A percentile compares a stretch with the other conserved stretches of the same genome.
Conservation (phyloP, 2,113 vertebrate species). For the Hyla sarda region DNA sequence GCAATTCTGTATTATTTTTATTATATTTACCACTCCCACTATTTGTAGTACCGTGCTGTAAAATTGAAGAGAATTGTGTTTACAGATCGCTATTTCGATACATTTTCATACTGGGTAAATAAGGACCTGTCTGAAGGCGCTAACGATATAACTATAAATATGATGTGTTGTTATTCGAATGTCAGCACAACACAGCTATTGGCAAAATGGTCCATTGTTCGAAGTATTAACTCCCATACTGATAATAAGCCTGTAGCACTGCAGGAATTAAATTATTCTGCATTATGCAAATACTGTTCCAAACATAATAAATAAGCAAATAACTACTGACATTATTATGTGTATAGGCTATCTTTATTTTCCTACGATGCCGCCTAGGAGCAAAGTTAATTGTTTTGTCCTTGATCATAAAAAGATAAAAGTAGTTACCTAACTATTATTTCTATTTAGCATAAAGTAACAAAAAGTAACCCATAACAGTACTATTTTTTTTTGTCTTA, state of each 20-base stretch:
- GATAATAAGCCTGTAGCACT: not conserved
- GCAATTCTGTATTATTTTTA: not conserved
- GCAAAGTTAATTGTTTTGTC: not conserved
- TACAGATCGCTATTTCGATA: not conserved
- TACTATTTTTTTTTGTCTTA: no score
- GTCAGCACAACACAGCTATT: not conserved
- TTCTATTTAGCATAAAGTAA: not conserved
- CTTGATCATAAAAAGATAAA: constrained; percentile 7
- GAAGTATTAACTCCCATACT: not conserved
- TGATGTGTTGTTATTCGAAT: not conserved
- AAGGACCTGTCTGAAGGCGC: not conserved
- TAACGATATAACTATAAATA: not conserved
- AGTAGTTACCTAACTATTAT: not conserved
- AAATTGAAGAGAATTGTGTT: not conserved
- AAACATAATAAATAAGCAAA: not conserved
- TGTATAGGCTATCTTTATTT: constrained; percentile 1
- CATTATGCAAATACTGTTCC: not conserved
- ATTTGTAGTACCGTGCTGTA: not conserved
- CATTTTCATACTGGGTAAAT: not conserved
- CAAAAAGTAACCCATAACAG: no score
- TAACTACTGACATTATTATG: not conserved
- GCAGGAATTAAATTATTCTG: not conserved
- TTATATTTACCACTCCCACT: not conserved
- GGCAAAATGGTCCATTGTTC: not conserved
- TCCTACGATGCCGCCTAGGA: not conserved